Conservation (phyloP, 2,888 invertebrate species). For the Arctia plantaginis region DNA sequence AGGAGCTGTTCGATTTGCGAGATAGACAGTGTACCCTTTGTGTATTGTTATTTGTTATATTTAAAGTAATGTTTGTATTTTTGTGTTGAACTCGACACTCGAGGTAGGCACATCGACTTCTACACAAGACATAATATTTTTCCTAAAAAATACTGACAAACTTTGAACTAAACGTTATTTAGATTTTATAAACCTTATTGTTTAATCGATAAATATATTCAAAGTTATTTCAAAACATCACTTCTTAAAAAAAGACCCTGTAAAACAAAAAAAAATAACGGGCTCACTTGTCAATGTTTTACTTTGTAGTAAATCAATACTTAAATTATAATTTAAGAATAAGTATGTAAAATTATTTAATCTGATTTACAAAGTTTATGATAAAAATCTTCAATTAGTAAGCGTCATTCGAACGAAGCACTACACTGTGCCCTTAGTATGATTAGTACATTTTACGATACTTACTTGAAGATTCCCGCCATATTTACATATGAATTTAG, state of each 20-base stretch:
- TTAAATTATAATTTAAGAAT: not conserved
- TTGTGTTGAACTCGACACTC: not conserved
- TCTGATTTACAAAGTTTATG: not conserved
- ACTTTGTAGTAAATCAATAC: not conserved
- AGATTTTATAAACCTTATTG: not conserved
- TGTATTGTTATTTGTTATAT: constrained; percentile 14
- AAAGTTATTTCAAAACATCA: not conserved
- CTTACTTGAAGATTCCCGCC: not conserved
- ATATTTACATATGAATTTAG: not conserved
- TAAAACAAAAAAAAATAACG: not conserved
- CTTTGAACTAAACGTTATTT: not conserved
- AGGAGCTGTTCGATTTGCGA: not conserved
- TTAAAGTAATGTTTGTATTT: not conserved
- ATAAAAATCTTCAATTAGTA: not conserved
- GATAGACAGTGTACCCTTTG: not conserved
- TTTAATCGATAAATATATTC: too few relatives aligned
- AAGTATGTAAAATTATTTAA: not conserved
- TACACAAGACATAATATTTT: not conserved
- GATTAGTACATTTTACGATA: not conserved
- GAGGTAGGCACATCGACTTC: not conserved
- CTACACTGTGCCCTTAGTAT: not conserved
- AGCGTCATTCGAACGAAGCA: not conserved
- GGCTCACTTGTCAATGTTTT: not conserved
- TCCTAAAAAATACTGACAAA: not conserved
- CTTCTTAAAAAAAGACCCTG: not conserved